Percentiles rank a stretch among this genome's conserved stretches.
Conservation (phyloP, 2,797 vertebrate genomes). For the Pantherophis alleghaniensis region DNA sequence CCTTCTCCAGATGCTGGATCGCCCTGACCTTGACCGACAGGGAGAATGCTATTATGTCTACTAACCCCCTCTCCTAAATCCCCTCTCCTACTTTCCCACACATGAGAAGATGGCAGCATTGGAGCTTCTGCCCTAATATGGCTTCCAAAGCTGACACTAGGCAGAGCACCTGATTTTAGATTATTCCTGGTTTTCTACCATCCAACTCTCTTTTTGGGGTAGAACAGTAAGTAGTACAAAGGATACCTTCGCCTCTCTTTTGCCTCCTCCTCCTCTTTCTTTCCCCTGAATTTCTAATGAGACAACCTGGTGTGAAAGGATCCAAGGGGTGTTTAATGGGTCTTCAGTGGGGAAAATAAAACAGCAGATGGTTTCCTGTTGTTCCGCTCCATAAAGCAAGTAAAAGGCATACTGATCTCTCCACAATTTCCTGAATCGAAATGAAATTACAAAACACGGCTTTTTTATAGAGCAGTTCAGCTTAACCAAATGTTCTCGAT, state of each 20-base stretch:
- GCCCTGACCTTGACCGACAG: too few relatives aligned
- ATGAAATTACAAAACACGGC: background rate
- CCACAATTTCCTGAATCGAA: background rate
- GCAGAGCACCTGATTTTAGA: background rate
- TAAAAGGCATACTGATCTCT: conserved; percentile 37
- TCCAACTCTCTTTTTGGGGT: background rate
- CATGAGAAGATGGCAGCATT: too few relatives aligned
- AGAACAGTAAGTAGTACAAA: background rate
- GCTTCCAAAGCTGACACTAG: too few relatives aligned
- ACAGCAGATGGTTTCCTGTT: conserved; percentile 4
- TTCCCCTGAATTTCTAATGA: background rate
- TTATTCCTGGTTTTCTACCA: background rate
- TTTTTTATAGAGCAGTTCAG: background rate
- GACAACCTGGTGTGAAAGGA: conserved; percentile 10
- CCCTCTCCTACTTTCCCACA: too few relatives aligned
- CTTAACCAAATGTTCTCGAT: background rate
- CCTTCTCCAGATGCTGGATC: too few relatives aligned
- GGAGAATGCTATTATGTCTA: too few relatives aligned
- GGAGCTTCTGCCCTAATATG: too few relatives aligned
- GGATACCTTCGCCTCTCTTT: background rate
- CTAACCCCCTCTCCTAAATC: too few relatives aligned
- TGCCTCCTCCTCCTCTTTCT: background rate
- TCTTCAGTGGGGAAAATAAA: conserved; percentile 22
- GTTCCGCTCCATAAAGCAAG: conserved; percentile 37
- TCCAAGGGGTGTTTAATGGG: background rate